A percentile compares a stretch with the other conserved stretches of the same genome.
phyloP scores from a whole-genome alignment of 1,140 invertebrate species.

The Plectus sambesii region DNA sequence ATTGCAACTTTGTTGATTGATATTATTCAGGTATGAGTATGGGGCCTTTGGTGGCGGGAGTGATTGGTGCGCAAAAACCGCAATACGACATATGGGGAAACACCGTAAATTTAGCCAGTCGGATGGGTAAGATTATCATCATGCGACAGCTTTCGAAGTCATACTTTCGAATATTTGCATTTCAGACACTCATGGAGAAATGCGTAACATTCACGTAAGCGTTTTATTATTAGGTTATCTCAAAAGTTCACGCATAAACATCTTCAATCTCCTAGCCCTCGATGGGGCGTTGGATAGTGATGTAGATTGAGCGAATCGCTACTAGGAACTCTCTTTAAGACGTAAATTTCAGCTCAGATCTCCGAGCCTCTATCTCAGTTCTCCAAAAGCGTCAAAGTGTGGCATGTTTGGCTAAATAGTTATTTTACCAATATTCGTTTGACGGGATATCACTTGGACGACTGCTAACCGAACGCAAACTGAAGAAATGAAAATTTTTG shows the following conservation, averaged over 20 bases:
- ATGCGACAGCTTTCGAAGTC: no score
- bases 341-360: no score
- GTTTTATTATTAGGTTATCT: background rate
- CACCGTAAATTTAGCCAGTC: conserved; percentile 86
- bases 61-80: conserved; percentile 88
- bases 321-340: no score
- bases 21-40: conserved; percentile 67
- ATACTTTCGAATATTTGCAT: no score
- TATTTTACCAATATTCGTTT: background rate
- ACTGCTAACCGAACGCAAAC: no score
- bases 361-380: no score
- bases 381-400: no score
- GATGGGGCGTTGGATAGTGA: background rate
- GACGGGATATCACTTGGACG: background rate
- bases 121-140: no score
- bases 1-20: background rate
- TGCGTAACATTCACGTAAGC: conserved; percentile 59
- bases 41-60: conserved; percentile 85
- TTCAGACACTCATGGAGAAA: conserved; percentile 76
- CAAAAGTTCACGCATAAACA: background rate
- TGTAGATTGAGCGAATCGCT: no score
- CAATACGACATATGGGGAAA: conserved; percentile 98
- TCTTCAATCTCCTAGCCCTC: background rate
- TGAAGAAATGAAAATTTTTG: background rate
- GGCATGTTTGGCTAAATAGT: no score